Evolutionary conservation across 2,797 vertebrate species (phyloP).

Genomic region (Neomorphus geoffroyi): DNA sequence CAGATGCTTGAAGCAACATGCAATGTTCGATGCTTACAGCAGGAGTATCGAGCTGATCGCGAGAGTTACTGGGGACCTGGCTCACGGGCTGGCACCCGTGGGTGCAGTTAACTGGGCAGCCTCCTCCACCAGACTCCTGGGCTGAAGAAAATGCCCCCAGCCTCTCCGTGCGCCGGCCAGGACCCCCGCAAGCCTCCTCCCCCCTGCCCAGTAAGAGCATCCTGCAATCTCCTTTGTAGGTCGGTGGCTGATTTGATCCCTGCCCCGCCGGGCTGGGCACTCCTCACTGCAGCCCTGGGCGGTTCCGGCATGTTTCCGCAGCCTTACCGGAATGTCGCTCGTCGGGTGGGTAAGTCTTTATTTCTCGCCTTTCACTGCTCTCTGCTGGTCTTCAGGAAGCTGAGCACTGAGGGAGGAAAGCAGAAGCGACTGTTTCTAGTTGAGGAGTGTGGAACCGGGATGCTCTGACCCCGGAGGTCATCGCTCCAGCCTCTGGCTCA

Average conservation of each 20-base stretch:
- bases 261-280: neutral
- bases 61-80: neutral
- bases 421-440: rapidly evolving
- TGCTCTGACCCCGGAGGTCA: neutral
- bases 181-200: no score
- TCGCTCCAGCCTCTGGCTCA: neutral
- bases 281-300: neutral
- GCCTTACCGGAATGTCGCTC: neutral
- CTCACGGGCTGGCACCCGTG: neutral
- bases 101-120: neutral
- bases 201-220: neutral
- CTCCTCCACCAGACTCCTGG: neutral
- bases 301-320: neutral
- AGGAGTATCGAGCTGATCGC: neutral
- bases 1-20: neutral
- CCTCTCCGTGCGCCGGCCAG: neutral
- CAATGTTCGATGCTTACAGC: neutral
- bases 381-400: constrained; percentile 10
- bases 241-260: neutral
- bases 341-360: neutral
- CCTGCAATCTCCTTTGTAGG: neutral
- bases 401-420: neutral
- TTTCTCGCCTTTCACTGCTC: constrained; percentile 44
- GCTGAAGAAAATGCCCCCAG: no score
- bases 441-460: neutral